phyloP scores from a whole-genome alignment of 37 sponge, comb jelly and placozoan species.

The Theonella swinhoei region DNA sequence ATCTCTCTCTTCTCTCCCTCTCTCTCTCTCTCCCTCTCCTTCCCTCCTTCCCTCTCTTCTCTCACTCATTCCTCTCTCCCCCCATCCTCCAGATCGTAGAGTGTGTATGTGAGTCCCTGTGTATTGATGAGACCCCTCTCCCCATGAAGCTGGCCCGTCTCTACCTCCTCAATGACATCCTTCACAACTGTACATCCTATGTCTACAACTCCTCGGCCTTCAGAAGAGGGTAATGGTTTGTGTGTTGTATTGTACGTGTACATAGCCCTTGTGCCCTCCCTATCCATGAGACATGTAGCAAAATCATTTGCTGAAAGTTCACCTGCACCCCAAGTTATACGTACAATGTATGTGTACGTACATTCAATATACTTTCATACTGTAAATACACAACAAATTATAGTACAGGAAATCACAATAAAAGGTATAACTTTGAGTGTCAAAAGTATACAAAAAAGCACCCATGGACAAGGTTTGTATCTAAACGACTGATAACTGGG shows the following conservation, averaged over 20 bases:
- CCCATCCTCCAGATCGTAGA: conserved; percentile 82
- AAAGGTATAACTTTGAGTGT: too few species aligned
- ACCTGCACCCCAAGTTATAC: background rate
- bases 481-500: too few species aligned
- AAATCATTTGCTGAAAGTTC: too few species aligned
- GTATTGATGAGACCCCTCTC: conserved; percentile 85
- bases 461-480: too few species aligned
- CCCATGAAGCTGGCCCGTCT: conserved; percentile 86
- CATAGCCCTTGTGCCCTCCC: too few species aligned
- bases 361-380: too few species aligned
- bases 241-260: background rate
- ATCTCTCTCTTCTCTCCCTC: too few species aligned
- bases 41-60: background rate
- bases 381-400: too few species aligned
- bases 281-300: too few species aligned
- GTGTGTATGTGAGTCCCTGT: conserved; percentile 91
- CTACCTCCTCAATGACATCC: conserved; percentile 90
- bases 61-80: background rate
- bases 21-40: too few species aligned
- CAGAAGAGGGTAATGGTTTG: conserved; percentile 75
- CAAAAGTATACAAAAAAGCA: too few species aligned
- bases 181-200: conserved; percentile 82
- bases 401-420: too few species aligned
- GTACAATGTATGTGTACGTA: background rate
- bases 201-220: conserved; percentile 67